Evolutionary conservation across 2,888 invertebrate genomes (phyloP), one percentile per base, ranked within the genome.

Genomic region (Drosophila anceps): DNA sequence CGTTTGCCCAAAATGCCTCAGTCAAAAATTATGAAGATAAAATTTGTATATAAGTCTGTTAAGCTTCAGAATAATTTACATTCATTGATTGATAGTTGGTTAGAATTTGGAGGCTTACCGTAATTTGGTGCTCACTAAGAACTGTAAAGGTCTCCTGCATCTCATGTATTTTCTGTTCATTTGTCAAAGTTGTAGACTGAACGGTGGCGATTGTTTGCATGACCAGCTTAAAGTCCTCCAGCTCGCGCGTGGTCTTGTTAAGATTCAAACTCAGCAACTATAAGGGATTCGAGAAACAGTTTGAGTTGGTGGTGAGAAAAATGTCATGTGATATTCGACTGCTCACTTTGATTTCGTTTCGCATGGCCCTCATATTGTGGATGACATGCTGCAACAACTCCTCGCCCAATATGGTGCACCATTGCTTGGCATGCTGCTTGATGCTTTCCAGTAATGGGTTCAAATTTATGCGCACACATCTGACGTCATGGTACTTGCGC

Each of bases 151-250:
- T 95, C 92, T 98, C 97, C 92, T 96, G 95, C 93, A 96, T 95
- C 77, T 95, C 95, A 43, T 94, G 94, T 85, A 96, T 97, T 84
- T 95, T 95, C 53, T 96, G 94, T 92, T 98, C 98, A 0, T 96
- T 95, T 4, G 96, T 95, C 58, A 98, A 94, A 0, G 97, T 96
- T 92, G 95, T 95, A 62, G 95, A 95, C 86, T 96, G 95, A 50
- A 98, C 95, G 41, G 94, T 94, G 0, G 95, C 93, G 69, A 98
- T 97, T 0, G 97, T 96, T 76, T 96, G 96, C 95, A 98, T 96
- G 4, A 98, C 96, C 69, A 95, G 93, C 92, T 97, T 98, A 90
- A 98, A 96, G 85, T 96, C 95, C 62, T 96, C 96, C 48, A 98
- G 92, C 7, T 96, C 96, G 82, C 95, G 96, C 37, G 98, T 97